Base-by-base conservation (phyloP, 2,113 vertebrate species). In the Hippocampus comes region DNA sequence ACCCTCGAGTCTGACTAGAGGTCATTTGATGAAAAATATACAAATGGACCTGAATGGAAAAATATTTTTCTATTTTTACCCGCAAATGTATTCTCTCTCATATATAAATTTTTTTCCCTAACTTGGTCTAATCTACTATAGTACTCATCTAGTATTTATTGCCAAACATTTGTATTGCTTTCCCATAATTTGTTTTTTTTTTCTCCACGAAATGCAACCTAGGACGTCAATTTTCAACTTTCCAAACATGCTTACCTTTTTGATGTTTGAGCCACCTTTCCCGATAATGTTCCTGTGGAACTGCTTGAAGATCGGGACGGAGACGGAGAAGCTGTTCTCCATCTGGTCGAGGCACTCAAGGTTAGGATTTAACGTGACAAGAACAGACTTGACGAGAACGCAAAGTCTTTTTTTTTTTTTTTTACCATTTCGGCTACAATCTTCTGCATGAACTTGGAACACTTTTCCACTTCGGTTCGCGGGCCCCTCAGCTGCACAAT, bases 241-340 rank as follows among this genome's bases (percentile, higher is more conserved):
- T 42, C 1, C 38, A 12, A 15, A 34, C 4, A 20, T 8, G 34
- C n/a, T 43, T 67, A 97, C 97, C 95, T 99, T 99, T 84, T 99
- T 99, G 72, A 99, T 99, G 82, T 99, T 99, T 56, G 96, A 95
- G 18, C 97, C 97, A 87, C 97, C 97, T 93, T 99, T 99, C 65
- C 97, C 97, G 90, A 99, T 98, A 64, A 99, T 99, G 87, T 99
- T 99, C 90, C 98, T 99, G 88, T 99, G 97, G 84, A 99, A 99
- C 80, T 99, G 97, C 86, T 99, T 99, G 89, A 99, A 99, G 92
- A 99, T 98, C 2, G 97, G 97, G 49, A 99, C 97, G 30, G 96
- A 98, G 86, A 99, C 95, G 2, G 95, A 95, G 74, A 90, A 95
- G 87, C 96, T 96, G 78, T 99, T 99, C 88, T 99, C 97, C 91